Percentiles rank a stretch among this genome's conserved stretches.
Evolutionary conservation across 2,888 invertebrate species (phyloP).

Genomic region (Fragum sueziense): DNA sequence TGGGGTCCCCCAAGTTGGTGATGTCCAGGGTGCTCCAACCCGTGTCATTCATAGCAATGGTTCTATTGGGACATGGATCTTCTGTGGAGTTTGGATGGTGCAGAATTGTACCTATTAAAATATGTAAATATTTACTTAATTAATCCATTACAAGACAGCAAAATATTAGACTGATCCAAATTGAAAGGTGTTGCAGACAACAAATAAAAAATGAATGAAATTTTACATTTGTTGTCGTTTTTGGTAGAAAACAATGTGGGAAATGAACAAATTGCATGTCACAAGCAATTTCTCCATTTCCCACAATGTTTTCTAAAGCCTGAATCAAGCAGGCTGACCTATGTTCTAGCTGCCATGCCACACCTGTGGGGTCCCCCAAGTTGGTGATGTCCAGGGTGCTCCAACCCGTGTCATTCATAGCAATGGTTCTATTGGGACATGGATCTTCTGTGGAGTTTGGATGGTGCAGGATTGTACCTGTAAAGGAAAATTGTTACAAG

Average conservation of each 20-base stretch:
- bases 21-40: conserved; percentile 51
- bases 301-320: neutral
- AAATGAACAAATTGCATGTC: neutral
- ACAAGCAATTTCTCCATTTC: neutral
- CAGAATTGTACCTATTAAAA: conserved; percentile 32
- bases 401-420: conserved; percentile 48
- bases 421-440: conserved; percentile 34
- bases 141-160: no score
- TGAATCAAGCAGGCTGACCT: no score
- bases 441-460: conserved; percentile 21
- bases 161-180: no score
- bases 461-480: conserved; percentile 46
- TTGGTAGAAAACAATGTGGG: conserved; percentile 1
- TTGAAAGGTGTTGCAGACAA: no score
- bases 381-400: conserved; percentile 35
- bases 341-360: conserved; percentile 53
- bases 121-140: neutral
- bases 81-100: conserved; percentile 30
- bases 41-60: conserved; percentile 27
- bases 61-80: conserved; percentile 36
- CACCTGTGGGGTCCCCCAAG: conserved; percentile 56
- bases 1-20: conserved; percentile 53
- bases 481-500: no score
- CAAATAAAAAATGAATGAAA: no score
- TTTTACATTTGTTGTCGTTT: neutral